A percentile compares a stretch with the other conserved stretches of the same genome.
Conservation (phyloP, 2,888 invertebrate species). For the Polietes domitor region DNA sequence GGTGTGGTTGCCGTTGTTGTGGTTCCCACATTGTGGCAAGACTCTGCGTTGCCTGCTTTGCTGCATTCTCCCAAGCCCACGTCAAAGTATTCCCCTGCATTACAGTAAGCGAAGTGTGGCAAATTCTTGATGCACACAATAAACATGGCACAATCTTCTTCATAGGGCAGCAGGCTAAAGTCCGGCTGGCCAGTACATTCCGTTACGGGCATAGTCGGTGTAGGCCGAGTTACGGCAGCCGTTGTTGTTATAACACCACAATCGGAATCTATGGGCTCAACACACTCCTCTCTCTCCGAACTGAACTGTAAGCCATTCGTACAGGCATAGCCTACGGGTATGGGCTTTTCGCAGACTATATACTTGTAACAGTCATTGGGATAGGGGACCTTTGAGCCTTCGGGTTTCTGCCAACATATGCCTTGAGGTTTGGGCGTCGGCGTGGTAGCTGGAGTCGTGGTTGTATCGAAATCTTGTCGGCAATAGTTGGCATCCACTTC, state of each 20-base stretch:
- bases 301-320: conserved; percentile 71
- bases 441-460: conserved; percentile 36
- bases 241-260: conserved; percentile 61
- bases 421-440: conserved; percentile 30
- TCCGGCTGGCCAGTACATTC: conserved; percentile 14
- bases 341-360: conserved; percentile 70
- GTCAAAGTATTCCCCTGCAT: conserved; percentile 40
- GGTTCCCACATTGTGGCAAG: neutral
- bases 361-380: conserved; percentile 73
- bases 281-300: conserved; percentile 65
- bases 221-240: neutral
- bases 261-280: conserved; percentile 70
- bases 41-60: neutral
- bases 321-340: conserved; percentile 70
- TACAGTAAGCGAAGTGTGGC: conserved; percentile 26
- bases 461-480: conserved; percentile 69
- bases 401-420: conserved; percentile 25
- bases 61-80: neutral
- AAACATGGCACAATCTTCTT: conserved; percentile 36
- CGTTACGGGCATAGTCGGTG: conserved; percentile 19
- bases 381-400: conserved; percentile 67
- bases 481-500: conserved; percentile 73
- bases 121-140: conserved; percentile 18
- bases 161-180: conserved; percentile 27
- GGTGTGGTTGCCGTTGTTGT: conserved; percentile 53